phyloP scores from a whole-genome alignment of 2,113 vertebrate genomes.

The Trinectes maculatus region DNA sequence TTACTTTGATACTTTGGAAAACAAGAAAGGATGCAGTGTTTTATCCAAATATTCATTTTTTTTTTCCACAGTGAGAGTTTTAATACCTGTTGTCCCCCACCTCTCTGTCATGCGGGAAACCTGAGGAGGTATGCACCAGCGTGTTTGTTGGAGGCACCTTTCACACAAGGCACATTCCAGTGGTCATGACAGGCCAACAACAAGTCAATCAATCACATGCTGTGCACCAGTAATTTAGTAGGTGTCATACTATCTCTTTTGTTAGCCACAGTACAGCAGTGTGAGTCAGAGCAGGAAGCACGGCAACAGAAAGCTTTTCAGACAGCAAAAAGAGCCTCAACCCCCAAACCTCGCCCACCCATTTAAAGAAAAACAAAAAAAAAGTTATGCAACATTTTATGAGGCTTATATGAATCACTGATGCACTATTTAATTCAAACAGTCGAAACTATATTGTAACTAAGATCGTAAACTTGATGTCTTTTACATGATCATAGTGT shows the following conservation, averaged over 20 bases:
- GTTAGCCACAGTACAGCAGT: slow-evolving; percentile 50
- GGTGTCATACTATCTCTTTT: slow-evolving; percentile 71
- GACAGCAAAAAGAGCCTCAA: slow-evolving; percentile 8
- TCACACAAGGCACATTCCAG: slow-evolving; percentile 70
- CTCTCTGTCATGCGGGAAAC: slow-evolving; percentile 60
- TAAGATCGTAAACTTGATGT: background rate
- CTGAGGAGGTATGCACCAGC: slow-evolving; percentile 62
- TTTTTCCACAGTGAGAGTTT: slow-evolving; percentile 51
- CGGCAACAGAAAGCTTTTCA: slow-evolving; percentile 41
- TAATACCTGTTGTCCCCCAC: slow-evolving; percentile 43
- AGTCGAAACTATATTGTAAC: background rate
- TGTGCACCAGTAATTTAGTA: slow-evolving; percentile 58
- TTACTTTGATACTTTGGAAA: slow-evolving; percentile 51
- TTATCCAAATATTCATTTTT: slow-evolving; percentile 22
- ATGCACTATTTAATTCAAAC: background rate
- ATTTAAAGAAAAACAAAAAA: background rate
- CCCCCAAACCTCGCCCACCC: background rate
- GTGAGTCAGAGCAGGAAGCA: slow-evolving; percentile 19
- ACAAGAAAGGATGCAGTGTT: slow-evolving; percentile 30
- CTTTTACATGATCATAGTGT: background rate
- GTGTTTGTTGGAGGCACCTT: slow-evolving; percentile 68
- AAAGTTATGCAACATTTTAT: background rate
- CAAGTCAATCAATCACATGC: slow-evolving; percentile 73
- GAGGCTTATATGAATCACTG: background rate
- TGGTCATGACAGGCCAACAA: slow-evolving; percentile 63